Evolutionary conservation across 1,140 invertebrate species (phyloP).

Genomic region (Thalassaphorura encarpata): DNA sequence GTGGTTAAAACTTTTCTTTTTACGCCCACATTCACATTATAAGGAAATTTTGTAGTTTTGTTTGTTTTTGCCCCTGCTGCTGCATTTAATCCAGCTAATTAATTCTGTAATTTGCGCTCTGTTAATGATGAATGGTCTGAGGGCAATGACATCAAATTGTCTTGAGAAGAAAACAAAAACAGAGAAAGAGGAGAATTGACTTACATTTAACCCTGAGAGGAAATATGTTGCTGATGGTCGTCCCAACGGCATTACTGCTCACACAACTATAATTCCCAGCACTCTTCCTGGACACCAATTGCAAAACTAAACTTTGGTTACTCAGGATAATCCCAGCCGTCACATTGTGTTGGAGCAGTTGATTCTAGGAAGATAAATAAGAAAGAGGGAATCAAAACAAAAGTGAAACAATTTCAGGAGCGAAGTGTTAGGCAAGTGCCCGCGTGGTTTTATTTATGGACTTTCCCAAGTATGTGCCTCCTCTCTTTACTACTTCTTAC

Average conservation of each 20-base stretch:
- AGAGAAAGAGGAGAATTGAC: constrained; percentile 38
- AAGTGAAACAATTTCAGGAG: not conserved
- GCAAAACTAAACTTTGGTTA: constrained; percentile 39
- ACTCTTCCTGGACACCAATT: constrained; percentile 35
- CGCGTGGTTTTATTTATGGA: not conserved
- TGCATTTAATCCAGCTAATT: no score
- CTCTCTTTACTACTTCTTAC: no score
- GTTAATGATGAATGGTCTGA: no score
- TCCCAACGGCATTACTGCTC: constrained; percentile 69
- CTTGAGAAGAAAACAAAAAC: not conserved
- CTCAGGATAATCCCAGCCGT: constrained; percentile 40
- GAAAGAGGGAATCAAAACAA: not conserved
- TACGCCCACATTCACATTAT: not conserved
- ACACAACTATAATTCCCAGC: constrained; percentile 50
- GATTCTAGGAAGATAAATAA: constrained; percentile 14
- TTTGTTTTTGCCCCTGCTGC: no score
- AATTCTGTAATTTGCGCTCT: no score
- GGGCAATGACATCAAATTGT: no score
- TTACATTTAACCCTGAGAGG: constrained; percentile 71
- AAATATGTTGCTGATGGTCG: constrained; percentile 66
- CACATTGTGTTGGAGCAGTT: constrained; percentile 38
- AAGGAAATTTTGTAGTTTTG: no score
- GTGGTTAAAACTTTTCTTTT: no score
- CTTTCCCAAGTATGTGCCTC: not conserved
- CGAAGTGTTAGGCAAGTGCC: not conserved